These are phyloP conservation scores for Sebastes itinus DNA, from an alignment of 2,797 vertebrate genomes.

Conservation along the genomic window DNA sequence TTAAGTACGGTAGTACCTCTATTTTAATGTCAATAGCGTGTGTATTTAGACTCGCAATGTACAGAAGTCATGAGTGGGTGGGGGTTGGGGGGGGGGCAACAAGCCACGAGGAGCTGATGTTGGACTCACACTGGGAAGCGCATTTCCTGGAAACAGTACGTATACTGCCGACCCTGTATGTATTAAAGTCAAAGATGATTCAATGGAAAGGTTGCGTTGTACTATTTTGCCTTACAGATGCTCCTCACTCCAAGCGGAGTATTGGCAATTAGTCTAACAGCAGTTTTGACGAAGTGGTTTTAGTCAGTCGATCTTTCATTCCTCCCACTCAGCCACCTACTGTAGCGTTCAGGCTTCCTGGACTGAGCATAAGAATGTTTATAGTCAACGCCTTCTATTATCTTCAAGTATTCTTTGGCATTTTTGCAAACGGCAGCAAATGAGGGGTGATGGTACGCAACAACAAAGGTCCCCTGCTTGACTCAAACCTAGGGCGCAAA, in stretches of 20 bases:
- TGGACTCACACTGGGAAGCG: neutral
- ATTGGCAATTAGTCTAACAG: constrained; percentile 17
- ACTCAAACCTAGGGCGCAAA: neutral
- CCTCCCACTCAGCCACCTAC: neutral
- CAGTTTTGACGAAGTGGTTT: constrained; percentile 8
- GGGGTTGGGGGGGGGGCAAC: neutral
- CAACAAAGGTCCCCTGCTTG: neutral
- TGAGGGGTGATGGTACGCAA: neutral
- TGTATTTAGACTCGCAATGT: constrained; percentile 1
- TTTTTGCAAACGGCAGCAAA: neutral
- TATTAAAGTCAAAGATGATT: constrained; percentile 1
- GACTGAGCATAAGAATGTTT: neutral
- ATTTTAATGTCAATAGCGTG: neutral
- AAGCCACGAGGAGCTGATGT: constrained; percentile 2
- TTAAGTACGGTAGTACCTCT: neutral
- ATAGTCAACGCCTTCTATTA: neutral
- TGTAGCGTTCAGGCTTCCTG: neutral
- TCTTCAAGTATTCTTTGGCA: neutral
- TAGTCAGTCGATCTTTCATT: constrained; percentile 12
- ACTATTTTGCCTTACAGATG: constrained; percentile 7
- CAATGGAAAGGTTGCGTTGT: neutral
- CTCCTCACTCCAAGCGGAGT: neutral
- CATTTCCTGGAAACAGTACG: neutral
- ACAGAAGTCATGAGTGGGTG: constrained; percentile 15
- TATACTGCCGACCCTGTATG: neutral